These are phyloP conservation scores for Drosophila bunnanda DNA, from an alignment of 2,888 invertebrate genomes.

Conservation along the genomic window DNA sequence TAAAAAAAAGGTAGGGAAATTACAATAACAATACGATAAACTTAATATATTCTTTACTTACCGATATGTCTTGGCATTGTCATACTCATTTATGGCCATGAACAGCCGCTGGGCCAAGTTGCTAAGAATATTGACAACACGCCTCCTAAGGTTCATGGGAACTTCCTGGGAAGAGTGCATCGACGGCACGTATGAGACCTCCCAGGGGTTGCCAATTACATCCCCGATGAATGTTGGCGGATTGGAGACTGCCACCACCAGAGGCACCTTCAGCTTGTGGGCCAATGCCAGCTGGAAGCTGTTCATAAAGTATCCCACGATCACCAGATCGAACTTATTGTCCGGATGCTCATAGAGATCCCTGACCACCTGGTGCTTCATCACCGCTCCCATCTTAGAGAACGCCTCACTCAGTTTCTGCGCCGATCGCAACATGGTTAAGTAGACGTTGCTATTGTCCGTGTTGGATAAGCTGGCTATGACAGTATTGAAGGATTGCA, in stretches of 20 bases:
- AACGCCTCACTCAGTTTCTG: constrained; percentile 23
- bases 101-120: constrained; percentile 1
- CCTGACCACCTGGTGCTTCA: constrained; percentile 65
- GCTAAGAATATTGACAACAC: constrained; percentile 53
- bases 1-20: accelerated
- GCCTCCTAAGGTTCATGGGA: constrained; percentile 54
- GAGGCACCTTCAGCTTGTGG: constrained; percentile 78
- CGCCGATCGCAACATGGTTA: constrained; percentile 35
- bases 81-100: constrained; percentile 7
- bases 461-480: constrained; percentile 46
- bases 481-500: constrained; percentile 14
- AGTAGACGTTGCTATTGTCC: constrained; percentile 51
- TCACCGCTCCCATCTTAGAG: constrained; percentile 53
- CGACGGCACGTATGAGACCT: constrained; percentile 70
- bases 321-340: constrained; percentile 78
- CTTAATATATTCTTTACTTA: constrained; percentile 2
- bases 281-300: constrained; percentile 32
- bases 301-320: constrained; percentile 79
- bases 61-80: constrained; percentile 45
- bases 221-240: constrained; percentile 54
- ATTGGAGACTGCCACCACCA: constrained; percentile 60
- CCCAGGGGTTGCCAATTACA: constrained; percentile 71
- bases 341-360: constrained; percentile 71
- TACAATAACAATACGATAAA: accelerated
- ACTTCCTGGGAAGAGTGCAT: constrained; percentile 32